These are phyloP conservation scores for Hyphantria cunea DNA, from an alignment of 1,140 invertebrate genomes.

Conservation along the genomic window DNA sequence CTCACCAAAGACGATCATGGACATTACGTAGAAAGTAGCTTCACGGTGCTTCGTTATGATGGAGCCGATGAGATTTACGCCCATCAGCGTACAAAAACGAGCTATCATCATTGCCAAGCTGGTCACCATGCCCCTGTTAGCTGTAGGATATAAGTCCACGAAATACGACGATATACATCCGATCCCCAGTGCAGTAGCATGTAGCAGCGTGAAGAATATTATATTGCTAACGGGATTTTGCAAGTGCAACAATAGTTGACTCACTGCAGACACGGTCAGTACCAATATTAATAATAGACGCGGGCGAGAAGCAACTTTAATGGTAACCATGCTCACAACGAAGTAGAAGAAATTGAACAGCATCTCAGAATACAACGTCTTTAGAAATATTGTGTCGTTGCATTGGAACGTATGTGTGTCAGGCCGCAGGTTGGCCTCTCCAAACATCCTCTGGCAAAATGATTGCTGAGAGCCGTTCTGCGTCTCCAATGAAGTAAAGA, in stretches of 20 bases:
- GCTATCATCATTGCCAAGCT: no score
- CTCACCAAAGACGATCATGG: no score
- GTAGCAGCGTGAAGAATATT: slow-evolving; percentile 44
- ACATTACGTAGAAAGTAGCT: no score
- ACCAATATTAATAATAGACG: slow-evolving; percentile 36
- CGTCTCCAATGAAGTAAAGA: slow-evolving; percentile 48
- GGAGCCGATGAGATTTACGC: no score
- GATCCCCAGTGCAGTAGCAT: slow-evolving; percentile 41
- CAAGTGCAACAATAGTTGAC: slow-evolving; percentile 39
- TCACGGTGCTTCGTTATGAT: no score
- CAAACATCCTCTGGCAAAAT: slow-evolving; percentile 41
- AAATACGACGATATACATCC: slow-evolving; percentile 47
- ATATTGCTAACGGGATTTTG: slow-evolving; percentile 42
- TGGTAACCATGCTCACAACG: slow-evolving; percentile 27
- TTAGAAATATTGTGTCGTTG: slow-evolving; percentile 40
- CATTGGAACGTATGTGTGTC: slow-evolving; percentile 37
- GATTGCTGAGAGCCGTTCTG: no score
- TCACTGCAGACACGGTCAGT: slow-evolving; percentile 35
- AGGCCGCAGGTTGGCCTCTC: no score
- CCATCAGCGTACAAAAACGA: no score
- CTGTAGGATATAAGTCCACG: slow-evolving; percentile 54
- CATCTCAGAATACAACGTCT: slow-evolving; percentile 44
- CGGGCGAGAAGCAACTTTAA: slow-evolving; percentile 33
- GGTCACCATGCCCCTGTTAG: slow-evolving; percentile 50
- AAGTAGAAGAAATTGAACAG: slow-evolving; percentile 37